Conservation (phyloP, 2,888 invertebrate species). For the Brenthis daphne region DNA sequence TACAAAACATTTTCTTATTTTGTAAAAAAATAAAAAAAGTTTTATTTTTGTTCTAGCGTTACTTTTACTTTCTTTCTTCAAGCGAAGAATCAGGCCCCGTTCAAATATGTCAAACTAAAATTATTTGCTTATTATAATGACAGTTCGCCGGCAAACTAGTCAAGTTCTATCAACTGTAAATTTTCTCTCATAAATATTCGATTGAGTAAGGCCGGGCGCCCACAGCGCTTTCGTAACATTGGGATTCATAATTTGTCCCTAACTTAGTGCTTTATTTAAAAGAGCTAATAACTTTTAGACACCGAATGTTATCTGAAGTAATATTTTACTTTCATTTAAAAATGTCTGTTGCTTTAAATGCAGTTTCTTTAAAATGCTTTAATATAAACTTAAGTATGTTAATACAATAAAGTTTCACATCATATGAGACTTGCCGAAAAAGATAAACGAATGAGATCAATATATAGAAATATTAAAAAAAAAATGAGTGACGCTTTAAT, state of each 20-base stretch:
- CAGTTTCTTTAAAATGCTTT: no score
- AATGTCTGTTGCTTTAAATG: neutral
- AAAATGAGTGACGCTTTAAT: constrained; percentile 9
- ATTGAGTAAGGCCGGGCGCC: constrained; percentile 54
- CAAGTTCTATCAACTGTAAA: constrained; percentile 74
- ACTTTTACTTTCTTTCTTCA: neutral
- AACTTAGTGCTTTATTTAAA: constrained; percentile 55
- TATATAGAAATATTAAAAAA: constrained; percentile 1
- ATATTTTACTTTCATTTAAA: neutral
- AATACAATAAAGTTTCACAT: no score
- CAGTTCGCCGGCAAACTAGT: constrained; percentile 38
- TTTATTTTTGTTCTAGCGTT: no score
- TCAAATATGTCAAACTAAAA: constrained; percentile 29
- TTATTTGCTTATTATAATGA: constrained; percentile 56
- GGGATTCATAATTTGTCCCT: constrained; percentile 72
- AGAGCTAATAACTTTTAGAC: constrained; percentile 49
- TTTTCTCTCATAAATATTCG: constrained; percentile 78
- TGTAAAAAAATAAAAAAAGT: no score
- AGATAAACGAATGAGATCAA: neutral
- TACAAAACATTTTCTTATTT: no score
- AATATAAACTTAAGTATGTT: no score
- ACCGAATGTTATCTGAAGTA: constrained; percentile 2
- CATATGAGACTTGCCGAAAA: no score
- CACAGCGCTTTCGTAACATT: constrained; percentile 61
- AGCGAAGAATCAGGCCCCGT: constrained; percentile 1